Evolutionary conservation across 2,888 invertebrate genomes (phyloP).

Genomic region (Odontothrips loti): DNA sequence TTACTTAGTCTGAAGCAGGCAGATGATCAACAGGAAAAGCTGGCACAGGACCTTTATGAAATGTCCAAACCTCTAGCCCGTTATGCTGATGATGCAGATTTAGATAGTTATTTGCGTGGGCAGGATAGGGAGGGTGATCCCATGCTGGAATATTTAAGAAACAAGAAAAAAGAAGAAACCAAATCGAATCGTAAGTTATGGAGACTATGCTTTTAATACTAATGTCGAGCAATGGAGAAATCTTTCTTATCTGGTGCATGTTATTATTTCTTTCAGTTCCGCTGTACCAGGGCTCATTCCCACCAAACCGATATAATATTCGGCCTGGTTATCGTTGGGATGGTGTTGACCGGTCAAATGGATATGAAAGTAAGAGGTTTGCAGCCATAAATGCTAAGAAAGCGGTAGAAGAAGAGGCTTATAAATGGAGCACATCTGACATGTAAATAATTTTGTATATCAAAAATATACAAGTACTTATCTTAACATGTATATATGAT

Average conservation of each 20-base stretch:
- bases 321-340: constrained; percentile 96
- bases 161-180: constrained; percentile 60
- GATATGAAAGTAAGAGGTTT: constrained; percentile 89
- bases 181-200: constrained; percentile 48
- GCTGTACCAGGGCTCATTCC: constrained; percentile 75
- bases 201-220: no score
- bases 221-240: no score
- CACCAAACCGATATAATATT: constrained; percentile 89
- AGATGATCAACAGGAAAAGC: constrained; percentile 63
- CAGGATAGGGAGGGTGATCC: constrained; percentile 85
- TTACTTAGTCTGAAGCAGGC: constrained; percentile 67
- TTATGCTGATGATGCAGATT: constrained; percentile 80
- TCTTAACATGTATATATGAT: no score
- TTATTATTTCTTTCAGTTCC: constrained; percentile 46
- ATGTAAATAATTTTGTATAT: constrained; percentile 57
- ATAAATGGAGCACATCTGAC: constrained; percentile 92
- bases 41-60: constrained; percentile 75
- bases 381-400: constrained; percentile 67
- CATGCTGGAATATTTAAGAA: constrained; percentile 81
- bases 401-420: constrained; percentile 78
- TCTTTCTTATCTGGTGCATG: not conserved
- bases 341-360: constrained; percentile 94
- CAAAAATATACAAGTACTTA: no score
- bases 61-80: constrained; percentile 88
- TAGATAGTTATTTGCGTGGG: constrained; percentile 71